phyloP scores from a whole-genome alignment of 2,888 invertebrate species.

The Stictocephala bisonia region DNA sequence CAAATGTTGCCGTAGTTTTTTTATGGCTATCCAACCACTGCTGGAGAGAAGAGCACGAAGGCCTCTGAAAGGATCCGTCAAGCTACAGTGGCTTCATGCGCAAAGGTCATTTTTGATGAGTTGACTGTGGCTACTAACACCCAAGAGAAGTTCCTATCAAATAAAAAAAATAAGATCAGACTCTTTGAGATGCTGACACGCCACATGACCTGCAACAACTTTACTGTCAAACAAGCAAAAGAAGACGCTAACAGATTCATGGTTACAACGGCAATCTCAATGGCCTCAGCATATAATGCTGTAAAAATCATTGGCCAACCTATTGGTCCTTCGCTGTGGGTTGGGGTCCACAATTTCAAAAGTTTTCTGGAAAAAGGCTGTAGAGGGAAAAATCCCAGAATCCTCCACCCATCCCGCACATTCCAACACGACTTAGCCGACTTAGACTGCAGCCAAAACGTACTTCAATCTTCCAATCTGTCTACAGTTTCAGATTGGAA shows the following conservation, averaged over 20 bases:
- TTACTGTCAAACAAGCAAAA: slow-evolving; percentile 53
- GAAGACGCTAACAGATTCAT: slow-evolving; percentile 58
- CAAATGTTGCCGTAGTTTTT: slow-evolving; percentile 55
- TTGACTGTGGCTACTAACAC: slow-evolving; percentile 42
- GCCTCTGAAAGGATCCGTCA: background rate
- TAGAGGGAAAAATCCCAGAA: slow-evolving; percentile 7
- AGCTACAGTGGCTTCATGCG: too few relatives aligned
- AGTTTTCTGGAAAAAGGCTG: too few relatives aligned
- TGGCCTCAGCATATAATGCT: slow-evolving; percentile 47
- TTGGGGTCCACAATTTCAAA: too few relatives aligned
- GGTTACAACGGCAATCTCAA: slow-evolving; percentile 50
- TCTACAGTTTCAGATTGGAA: too few relatives aligned
- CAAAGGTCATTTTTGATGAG: slow-evolving; percentile 54
- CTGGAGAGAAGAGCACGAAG: slow-evolving; percentile 33
- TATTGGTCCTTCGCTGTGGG: slow-evolving; percentile 48
- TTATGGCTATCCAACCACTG: slow-evolving; percentile 54
- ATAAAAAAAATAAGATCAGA: slow-evolving; percentile 53
- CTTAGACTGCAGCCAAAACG: slow-evolving; percentile 39
- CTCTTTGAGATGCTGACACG: slow-evolving; percentile 56
- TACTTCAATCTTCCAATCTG: slow-evolving; percentile 43
- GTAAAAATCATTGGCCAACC: slow-evolving; percentile 55
- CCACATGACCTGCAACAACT: slow-evolving; percentile 49
- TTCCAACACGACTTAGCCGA: slow-evolving; percentile 44
- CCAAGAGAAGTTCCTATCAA: slow-evolving; percentile 58
- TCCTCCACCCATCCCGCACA: slow-evolving; percentile 30